Evolutionary conservation across 2,113 vertebrate species (phyloP).

Genomic region (Alaudala cheleensis): DNA sequence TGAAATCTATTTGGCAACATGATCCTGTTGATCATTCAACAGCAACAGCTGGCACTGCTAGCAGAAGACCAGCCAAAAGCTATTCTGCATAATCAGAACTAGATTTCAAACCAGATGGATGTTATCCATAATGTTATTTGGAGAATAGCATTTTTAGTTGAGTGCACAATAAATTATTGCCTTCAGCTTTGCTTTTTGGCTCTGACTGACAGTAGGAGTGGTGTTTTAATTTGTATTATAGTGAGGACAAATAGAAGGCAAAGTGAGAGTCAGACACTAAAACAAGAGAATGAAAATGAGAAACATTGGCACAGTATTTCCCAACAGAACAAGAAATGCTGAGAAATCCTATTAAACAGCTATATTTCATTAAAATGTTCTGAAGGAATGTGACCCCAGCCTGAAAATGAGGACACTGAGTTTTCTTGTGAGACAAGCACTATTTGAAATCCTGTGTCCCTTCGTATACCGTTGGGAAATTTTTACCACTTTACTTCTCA

Average conservation of each 20-base stretch:
- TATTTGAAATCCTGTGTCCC: neutral
- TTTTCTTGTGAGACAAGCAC: neutral
- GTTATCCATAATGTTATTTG: constrained; percentile 42
- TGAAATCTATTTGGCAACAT: constrained; percentile 9
- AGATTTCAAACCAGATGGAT: constrained; percentile 55
- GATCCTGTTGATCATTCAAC: constrained; percentile 14
- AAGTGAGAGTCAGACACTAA: constrained; percentile 41
- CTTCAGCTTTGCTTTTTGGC: constrained; percentile 36
- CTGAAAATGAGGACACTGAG: neutral
- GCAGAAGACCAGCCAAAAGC: constrained; percentile 44
- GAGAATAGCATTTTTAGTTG: constrained; percentile 31
- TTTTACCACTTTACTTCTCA: neutral
- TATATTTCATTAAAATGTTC: constrained; percentile 25
- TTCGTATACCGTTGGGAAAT: neutral
- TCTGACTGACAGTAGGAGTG: constrained; percentile 3
- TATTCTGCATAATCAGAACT: constrained; percentile 43
- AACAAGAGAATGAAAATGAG: constrained; percentile 27
- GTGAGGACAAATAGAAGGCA: constrained; percentile 50
- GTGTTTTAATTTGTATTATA: constrained; percentile 29
- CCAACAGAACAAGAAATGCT: constrained; percentile 24
- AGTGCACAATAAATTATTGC: constrained; percentile 16
- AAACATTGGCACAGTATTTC: constrained; percentile 1
- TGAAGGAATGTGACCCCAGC: neutral
- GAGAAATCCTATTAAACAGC: constrained; percentile 34
- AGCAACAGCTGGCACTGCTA: constrained; percentile 42